A percentile compares a stretch with the other conserved stretches of the same genome.
Conservation (phyloP, 92 coral and sea anemone genomes). For the Paragorgia papillata region DNA sequence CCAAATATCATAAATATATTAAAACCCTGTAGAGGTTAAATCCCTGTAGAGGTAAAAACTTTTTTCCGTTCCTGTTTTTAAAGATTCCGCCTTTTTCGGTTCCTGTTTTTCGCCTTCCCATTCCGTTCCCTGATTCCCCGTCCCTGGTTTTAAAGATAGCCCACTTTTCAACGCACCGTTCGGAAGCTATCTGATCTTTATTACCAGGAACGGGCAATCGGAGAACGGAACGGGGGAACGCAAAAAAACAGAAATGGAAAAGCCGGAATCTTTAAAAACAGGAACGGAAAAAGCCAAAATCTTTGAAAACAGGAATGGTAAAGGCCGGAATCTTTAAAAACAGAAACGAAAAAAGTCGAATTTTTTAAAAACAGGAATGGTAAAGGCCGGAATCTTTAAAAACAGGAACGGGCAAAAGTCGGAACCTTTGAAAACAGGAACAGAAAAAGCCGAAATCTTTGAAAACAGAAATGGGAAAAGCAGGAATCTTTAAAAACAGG, state of each 20-base stretch:
- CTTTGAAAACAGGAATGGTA: neutral
- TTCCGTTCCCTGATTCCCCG: too few relatives aligned
- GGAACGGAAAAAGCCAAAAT: slow-evolving; percentile 1
- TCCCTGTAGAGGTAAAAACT: too few relatives aligned
- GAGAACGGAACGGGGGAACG: neutral
- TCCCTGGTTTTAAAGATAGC: too few relatives aligned
- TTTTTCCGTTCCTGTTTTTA: too few relatives aligned
- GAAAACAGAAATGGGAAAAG: neutral
- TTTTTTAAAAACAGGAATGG: slow-evolving; percentile 13
- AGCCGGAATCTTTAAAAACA: neutral
- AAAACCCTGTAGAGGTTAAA: too few relatives aligned
- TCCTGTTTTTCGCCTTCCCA: too few relatives aligned
- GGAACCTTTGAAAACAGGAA: neutral
- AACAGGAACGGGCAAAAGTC: slow-evolving; percentile 5
- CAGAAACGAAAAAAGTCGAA: slow-evolving; percentile 14
- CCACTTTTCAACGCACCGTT: too few relatives aligned
- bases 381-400: slow-evolving; percentile 22
- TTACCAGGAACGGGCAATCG: slow-evolving; percentile 1
- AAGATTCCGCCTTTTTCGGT: too few relatives aligned
- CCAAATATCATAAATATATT: too few relatives aligned
- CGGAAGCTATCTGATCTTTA: too few relatives aligned
- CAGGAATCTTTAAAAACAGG: slow-evolving; percentile 24
- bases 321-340: slow-evolving; percentile 24
- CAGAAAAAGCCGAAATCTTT: slow-evolving; percentile 18
- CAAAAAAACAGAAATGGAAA: neutral